Evolutionary conservation across 2,888 invertebrate species (phyloP).

Genomic region (Callinectes sapidus): DNA sequence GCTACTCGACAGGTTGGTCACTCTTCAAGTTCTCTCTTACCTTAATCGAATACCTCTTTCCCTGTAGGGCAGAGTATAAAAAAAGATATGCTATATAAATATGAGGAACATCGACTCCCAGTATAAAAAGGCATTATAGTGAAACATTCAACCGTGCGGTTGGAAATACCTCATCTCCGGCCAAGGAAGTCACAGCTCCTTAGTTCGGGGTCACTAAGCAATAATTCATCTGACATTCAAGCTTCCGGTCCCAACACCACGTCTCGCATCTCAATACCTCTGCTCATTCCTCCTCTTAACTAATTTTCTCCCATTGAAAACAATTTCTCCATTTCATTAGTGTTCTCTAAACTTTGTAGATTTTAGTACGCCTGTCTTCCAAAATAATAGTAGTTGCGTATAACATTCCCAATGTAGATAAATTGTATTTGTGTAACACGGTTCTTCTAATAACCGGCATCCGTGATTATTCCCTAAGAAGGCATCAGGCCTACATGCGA

Average conservation of each 20-base stretch:
- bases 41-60: background rate
- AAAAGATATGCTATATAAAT: background rate
- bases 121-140: background rate
- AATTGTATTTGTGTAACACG: too few relatives aligned
- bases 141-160: background rate
- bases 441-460: too few relatives aligned
- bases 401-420: too few relatives aligned
- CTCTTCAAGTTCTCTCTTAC: background rate
- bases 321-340: background rate
- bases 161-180: background rate
- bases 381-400: too few relatives aligned
- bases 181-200: background rate
- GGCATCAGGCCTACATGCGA: too few relatives aligned
- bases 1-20: background rate
- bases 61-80: background rate
- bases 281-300: background rate
- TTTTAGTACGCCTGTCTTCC: background rate
- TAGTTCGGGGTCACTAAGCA: background rate
- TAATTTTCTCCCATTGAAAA: background rate
- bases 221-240: slow-evolving; percentile 16
- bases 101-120: background rate
- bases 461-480: too few relatives aligned
- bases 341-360: background rate
- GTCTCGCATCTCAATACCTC: background rate
- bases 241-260: background rate